phyloP scores from a whole-genome alignment of 2,888 invertebrate species.

The Drosophila kokeensis region DNA sequence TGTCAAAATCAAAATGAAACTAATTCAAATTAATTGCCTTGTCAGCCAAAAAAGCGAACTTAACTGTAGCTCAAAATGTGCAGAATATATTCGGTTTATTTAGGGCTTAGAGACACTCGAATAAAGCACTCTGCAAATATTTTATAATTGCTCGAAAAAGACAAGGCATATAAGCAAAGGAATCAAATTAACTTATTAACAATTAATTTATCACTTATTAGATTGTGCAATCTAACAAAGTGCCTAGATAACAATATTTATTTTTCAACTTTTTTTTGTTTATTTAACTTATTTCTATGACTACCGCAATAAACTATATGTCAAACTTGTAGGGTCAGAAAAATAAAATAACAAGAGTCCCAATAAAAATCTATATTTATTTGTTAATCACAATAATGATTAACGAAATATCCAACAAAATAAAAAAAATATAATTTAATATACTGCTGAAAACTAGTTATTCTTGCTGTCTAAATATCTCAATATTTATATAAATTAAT shows the following conservation, averaged over 20 bases:
- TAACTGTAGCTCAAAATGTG: constrained; percentile 2
- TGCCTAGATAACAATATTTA: background rate
- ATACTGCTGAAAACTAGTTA: background rate
- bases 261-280: background rate
- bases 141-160: background rate
- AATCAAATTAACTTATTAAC: background rate
- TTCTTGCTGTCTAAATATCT: background rate
- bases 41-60: constrained; percentile 18
- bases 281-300: background rate
- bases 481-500: background rate
- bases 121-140: background rate
- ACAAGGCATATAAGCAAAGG: background rate
- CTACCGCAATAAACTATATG: background rate
- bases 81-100: background rate
- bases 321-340: accelerated
- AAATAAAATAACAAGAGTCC: background rate
- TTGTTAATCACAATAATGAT: background rate
- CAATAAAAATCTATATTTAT: background rate
- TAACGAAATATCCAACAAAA: background rate
- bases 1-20: constrained; percentile 30
- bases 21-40: constrained; percentile 35
- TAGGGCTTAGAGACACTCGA: background rate
- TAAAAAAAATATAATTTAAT: background rate
- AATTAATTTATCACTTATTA: background rate
- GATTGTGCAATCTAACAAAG: background rate